Evolutionary conservation across 2,888 invertebrate genomes (phyloP).

Genomic region (Protophormia terraenovae): DNA sequence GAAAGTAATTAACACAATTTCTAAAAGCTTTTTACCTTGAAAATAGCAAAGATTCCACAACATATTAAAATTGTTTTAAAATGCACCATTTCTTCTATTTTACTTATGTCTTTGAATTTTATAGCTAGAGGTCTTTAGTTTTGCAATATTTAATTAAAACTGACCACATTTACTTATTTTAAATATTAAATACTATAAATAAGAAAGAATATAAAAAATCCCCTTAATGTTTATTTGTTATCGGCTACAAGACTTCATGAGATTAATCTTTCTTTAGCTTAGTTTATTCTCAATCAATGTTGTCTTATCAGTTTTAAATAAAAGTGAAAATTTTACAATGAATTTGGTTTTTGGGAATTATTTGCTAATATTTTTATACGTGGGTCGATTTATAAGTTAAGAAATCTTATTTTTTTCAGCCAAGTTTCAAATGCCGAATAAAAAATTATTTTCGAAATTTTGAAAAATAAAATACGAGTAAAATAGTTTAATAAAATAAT

Average conservation of each 20-base stretch:
- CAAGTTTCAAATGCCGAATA: too few relatives aligned
- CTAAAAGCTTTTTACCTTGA: background rate
- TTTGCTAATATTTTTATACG: background rate
- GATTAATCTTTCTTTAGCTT: background rate
- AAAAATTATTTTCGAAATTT: too few relatives aligned
- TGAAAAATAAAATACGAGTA: too few relatives aligned
- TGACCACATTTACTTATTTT: background rate
- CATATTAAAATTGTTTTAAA: slow-evolving; percentile 22
- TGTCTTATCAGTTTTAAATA: background rate
- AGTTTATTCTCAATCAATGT: background rate
- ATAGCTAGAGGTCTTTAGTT: too few relatives aligned
- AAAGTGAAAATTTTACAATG: background rate
- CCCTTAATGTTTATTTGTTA: background rate
- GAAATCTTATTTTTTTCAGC: background rate
- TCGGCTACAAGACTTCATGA: background rate
- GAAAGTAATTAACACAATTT: background rate
- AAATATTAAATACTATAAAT: background rate
- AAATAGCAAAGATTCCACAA: background rate
- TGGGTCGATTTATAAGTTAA: background rate
- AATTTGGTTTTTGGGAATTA: background rate
- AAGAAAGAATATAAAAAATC: background rate
- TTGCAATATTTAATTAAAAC: background rate
- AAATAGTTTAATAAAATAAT: too few relatives aligned
- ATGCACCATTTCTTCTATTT: slow-evolving; percentile 4
- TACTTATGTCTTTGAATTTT: background rate